Percentiles rank a stretch among this genome's conserved stretches.
Conservation (phyloP, 2,797 vertebrate genomes). For the Chiloscyllium punctatum region DNA sequence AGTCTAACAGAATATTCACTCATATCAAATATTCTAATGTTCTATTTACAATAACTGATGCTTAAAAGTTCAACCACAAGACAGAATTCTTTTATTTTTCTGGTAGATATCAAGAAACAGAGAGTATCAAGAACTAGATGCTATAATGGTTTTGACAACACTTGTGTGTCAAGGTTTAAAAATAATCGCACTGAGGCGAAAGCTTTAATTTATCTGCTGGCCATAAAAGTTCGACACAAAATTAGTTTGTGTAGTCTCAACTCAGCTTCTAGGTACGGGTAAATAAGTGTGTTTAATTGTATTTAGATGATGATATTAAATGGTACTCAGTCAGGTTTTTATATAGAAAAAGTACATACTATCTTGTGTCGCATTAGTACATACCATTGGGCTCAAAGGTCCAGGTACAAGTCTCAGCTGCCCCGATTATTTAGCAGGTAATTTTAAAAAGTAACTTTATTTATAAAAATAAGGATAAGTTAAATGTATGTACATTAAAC, state of each 20-base stretch:
- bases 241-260: background rate
- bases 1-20: background rate
- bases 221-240: background rate
- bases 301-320: background rate
- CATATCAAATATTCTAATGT: background rate
- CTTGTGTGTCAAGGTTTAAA: background rate
- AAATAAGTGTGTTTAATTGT: background rate
- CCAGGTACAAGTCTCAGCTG: too few relatives aligned
- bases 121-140: background rate
- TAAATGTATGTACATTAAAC: too few relatives aligned
- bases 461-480: too few relatives aligned
- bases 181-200: background rate
- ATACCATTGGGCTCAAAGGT: too few relatives aligned
- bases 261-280: background rate
- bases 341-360: too few relatives aligned
- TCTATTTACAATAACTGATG: background rate
- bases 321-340: too few relatives aligned
- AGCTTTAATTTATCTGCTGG: background rate
- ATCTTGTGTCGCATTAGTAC: too few relatives aligned
- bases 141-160: background rate
- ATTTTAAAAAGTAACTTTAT: too few relatives aligned
- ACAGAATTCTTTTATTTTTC: background rate
- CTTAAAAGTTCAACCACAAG: background rate
- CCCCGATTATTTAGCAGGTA: too few relatives aligned
- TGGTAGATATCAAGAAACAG: background rate